Conservation (phyloP, 1,140 invertebrate species). For the Ceratina calcarata region DNA sequence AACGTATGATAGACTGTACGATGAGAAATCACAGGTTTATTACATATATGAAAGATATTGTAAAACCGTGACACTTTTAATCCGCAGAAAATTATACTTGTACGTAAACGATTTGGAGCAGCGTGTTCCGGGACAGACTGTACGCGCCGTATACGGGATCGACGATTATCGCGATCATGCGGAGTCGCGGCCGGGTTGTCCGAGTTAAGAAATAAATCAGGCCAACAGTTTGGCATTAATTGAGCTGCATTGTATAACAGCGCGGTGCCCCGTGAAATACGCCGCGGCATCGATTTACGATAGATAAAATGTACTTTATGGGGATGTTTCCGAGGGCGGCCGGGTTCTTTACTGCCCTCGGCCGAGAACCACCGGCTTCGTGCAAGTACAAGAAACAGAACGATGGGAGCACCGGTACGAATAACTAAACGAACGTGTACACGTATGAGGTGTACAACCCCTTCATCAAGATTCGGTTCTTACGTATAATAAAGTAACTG, state of each 20-base stretch:
- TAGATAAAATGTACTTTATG: slow-evolving; percentile 80
- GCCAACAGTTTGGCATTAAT: slow-evolving; percentile 78
- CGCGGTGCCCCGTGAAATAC: slow-evolving; percentile 73
- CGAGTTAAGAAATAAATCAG: slow-evolving; percentile 79
- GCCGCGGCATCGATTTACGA: slow-evolving; percentile 78
- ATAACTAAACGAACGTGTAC: too few species aligned
- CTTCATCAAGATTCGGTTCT: too few species aligned
- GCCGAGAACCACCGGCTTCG: slow-evolving; percentile 32
- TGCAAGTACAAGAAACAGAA: slow-evolving; percentile 6
- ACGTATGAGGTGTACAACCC: too few species aligned
- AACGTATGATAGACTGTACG: too few species aligned
- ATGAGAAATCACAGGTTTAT: too few species aligned
- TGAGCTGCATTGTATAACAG: slow-evolving; percentile 78
- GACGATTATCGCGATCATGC: slow-evolving; percentile 61
- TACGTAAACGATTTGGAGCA: too few species aligned
- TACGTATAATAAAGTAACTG: too few species aligned
- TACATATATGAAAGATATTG: neutral
- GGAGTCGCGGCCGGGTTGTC: slow-evolving; percentile 31
- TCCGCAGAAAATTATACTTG: too few species aligned
- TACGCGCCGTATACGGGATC: slow-evolving; percentile 55
- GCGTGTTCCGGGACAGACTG: neutral
- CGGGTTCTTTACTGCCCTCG: slow-evolving; percentile 74
- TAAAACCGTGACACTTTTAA: too few species aligned
- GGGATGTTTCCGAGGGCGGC: slow-evolving; percentile 74
- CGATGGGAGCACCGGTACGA: neutral